Conservation (phyloP, 1,140 invertebrate species). For the Drosophila leontia region DNA sequence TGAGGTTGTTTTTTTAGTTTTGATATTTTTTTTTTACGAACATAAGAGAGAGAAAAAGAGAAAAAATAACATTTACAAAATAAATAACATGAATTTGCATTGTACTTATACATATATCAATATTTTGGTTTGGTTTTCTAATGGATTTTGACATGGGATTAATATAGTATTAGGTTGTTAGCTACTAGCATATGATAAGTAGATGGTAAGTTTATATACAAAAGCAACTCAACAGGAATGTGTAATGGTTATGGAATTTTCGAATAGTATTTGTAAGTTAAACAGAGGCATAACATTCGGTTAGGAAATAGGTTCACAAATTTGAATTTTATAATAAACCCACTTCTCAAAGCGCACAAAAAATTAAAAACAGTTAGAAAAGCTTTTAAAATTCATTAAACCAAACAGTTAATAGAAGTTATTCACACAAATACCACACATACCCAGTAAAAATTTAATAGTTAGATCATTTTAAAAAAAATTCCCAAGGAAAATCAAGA, state of each 20-base stretch:
- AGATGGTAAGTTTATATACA: conserved; percentile 27
- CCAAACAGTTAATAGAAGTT: neutral
- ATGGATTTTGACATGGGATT: conserved; percentile 14
- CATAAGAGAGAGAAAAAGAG: conserved; percentile 82
- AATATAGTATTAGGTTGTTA: conserved; percentile 1
- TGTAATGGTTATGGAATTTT: conserved; percentile 8
- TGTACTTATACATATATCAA: conserved; percentile 39
- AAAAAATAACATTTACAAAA: conserved; percentile 84
- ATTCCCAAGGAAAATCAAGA: neutral
- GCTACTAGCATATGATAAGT: conserved; percentile 18
- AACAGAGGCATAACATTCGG: neutral
- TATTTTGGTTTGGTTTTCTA: conserved; percentile 17
- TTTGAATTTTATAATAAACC: neutral
- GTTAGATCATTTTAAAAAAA: neutral
- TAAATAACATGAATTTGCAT: conserved; percentile 71
- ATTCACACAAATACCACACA: conserved; percentile 8
- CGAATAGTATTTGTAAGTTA: conserved; percentile 6
- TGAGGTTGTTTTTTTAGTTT: conserved; percentile 57
- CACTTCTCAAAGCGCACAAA: neutral
- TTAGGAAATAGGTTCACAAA: neutral
- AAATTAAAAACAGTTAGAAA: neutral
- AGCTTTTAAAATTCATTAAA: neutral
- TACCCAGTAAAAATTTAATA: conserved; percentile 3
- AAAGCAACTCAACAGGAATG: conserved; percentile 26
- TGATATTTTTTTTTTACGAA: conserved; percentile 67